phyloP scores from a whole-genome alignment of 2,113 vertebrate species.

The Hiodon tergisus region DNA sequence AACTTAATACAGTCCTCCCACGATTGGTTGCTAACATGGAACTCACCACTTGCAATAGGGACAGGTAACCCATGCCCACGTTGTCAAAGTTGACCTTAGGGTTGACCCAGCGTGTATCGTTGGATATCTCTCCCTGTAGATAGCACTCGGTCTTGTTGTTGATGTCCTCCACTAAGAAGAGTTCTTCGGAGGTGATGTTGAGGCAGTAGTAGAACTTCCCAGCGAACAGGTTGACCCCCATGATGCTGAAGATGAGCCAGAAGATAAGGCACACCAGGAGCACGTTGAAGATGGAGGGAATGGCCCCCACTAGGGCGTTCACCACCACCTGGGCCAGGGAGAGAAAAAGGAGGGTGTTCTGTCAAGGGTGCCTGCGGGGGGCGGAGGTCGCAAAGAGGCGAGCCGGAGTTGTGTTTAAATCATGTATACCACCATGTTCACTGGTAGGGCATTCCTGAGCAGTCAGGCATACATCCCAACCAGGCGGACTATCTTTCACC shows the following conservation, averaged over 20 bases:
- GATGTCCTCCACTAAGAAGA: conserved; percentile 46
- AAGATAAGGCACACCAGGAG: conserved; percentile 92
- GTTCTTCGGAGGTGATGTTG: conserved; percentile 70
- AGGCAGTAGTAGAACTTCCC: conserved; percentile 86
- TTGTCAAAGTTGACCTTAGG: conserved; percentile 88
- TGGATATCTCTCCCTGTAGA: conserved; percentile 36
- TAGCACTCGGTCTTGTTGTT: conserved; percentile 79
- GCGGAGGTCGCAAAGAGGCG: too few relatives aligned
- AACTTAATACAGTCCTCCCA: neutral
- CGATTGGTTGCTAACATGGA: neutral
- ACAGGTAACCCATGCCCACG: conserved; percentile 88
- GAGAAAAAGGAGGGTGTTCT: too few relatives aligned
- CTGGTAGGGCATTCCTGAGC: too few relatives aligned
- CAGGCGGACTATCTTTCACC: too few relatives aligned
- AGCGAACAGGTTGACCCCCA: conserved; percentile 92
- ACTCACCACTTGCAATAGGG: conserved; percentile 91
- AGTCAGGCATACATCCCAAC: too few relatives aligned
- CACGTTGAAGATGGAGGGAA: conserved; percentile 94
- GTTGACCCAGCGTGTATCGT: conserved; percentile 79
- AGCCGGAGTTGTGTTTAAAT: too few relatives aligned
- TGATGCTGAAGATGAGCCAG: conserved; percentile 97
- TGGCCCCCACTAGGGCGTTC: conserved; percentile 85
- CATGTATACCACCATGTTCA: too few relatives aligned
- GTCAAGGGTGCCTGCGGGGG: too few relatives aligned
- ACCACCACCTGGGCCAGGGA: conserved; percentile 76